A percentile compares a stretch with the other conserved stretches of the same genome.
These are phyloP conservation scores for Cynocephalus volans DNA, from an alignment of 2,113 vertebrate genomes.

Conservation along the genomic window DNA sequence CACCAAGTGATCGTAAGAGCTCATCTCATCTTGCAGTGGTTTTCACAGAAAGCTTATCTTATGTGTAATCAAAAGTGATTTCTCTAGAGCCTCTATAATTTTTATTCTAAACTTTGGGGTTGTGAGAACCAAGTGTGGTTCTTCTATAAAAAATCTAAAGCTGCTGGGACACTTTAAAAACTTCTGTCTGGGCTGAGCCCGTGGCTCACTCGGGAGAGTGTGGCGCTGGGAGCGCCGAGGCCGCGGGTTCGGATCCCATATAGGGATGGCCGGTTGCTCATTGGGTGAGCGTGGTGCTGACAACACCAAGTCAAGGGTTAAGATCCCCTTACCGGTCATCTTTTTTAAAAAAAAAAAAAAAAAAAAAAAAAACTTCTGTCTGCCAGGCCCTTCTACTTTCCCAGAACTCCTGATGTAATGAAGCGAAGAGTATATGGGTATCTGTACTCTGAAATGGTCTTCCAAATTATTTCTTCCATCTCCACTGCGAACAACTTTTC, in stretches of 20 bases:
- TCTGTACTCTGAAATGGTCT: not conserved
- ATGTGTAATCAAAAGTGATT: not conserved
- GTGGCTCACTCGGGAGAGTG: no score
- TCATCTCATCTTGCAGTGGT: not conserved
- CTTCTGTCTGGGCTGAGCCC: fast-evolving
- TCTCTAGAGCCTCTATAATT: not conserved
- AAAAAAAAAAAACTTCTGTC: not conserved
- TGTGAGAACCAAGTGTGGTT: not conserved
- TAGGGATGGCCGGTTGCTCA: no score
- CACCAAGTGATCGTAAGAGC: not conserved
- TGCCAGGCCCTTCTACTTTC: not conserved
- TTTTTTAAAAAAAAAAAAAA: no score
- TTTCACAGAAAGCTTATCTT: not conserved
- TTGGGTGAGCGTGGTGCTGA: no score
- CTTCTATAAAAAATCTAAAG: not conserved
- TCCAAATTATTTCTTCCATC: not conserved
- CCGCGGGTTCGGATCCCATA: no score
- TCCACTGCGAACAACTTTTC: not conserved
- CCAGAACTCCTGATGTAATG: not conserved
- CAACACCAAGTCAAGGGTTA: no score
- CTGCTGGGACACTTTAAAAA: not conserved
- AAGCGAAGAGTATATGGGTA: not conserved
- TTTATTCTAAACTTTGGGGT: not conserved
- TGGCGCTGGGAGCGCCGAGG: no score
- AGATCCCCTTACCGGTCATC: no score